These are phyloP conservation scores for Andrena fulva DNA, from an alignment of 2,888 invertebrate species.

Conservation along the genomic window DNA sequence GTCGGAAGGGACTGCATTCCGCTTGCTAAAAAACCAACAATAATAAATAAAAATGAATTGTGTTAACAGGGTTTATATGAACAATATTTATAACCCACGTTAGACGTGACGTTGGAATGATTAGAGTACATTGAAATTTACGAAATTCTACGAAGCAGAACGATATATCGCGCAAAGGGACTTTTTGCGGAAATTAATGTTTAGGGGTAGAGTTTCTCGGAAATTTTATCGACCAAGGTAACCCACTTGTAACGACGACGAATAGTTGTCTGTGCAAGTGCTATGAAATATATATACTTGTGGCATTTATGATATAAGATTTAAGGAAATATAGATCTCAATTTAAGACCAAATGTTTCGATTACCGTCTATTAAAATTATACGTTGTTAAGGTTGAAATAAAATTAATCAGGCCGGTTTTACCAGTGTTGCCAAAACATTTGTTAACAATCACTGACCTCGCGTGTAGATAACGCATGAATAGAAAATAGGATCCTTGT, in stretches of 20 bases:
- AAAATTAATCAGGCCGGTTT: slow-evolving; percentile 22
- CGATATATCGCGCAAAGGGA: background rate
- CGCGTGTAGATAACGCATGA: slow-evolving; percentile 53
- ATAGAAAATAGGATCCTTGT: slow-evolving; percentile 57
- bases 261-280: slow-evolving; percentile 34
- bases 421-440: slow-evolving; percentile 29
- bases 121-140: slow-evolving; percentile 3
- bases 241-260: slow-evolving; percentile 24
- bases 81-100: slow-evolving; percentile 1
- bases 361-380: slow-evolving; percentile 36
- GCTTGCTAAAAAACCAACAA: slow-evolving; percentile 22
- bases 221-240: slow-evolving; percentile 31
- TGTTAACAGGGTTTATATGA: slow-evolving; percentile 8
- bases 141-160: background rate
- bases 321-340: slow-evolving; percentile 72
- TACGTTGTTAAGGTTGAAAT: slow-evolving; percentile 35
- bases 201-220: slow-evolving; percentile 25
- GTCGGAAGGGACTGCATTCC: slow-evolving; percentile 53
- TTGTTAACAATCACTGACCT: slow-evolving; percentile 12
- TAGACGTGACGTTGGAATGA: slow-evolving; percentile 2
- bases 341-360: slow-evolving; percentile 62
- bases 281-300: slow-evolving; percentile 45
- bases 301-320: slow-evolving; percentile 60
- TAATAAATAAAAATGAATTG: slow-evolving; percentile 1
- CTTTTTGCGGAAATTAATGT: slow-evolving; percentile 12